Percentiles rank a stretch among this genome's conserved stretches.
These are phyloP conservation scores for Myotis pilosus DNA, from an alignment of 2,797 vertebrate genomes.

Conservation along the genomic window DNA sequence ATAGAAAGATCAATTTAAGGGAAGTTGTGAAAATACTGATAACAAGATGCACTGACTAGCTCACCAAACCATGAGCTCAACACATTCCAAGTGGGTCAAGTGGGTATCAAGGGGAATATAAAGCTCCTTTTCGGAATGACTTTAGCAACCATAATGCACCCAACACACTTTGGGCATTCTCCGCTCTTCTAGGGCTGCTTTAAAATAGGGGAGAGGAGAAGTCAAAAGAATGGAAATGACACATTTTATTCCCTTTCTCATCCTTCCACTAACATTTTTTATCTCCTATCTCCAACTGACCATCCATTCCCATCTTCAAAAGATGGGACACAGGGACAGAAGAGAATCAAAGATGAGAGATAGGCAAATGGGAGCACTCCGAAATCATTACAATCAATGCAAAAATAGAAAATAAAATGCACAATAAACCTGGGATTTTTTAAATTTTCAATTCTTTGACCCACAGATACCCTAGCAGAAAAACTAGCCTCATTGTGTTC, in stretches of 20 bases:
- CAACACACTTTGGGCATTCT: not conserved
- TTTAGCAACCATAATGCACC: not conserved
- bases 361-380: not conserved
- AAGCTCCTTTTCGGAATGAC: not conserved
- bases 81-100: not conserved
- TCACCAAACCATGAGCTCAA: not conserved
- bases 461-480: not conserved
- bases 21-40: not conserved
- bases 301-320: not conserved
- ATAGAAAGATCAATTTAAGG: not conserved
- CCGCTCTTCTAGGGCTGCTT: not conserved
- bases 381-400: not conserved
- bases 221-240: not conserved
- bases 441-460: constrained; percentile 3
- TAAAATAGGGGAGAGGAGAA: not conserved
- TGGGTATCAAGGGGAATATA: not conserved
- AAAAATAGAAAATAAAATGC: not conserved
- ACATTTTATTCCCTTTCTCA: not conserved
- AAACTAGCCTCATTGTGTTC: not conserved
- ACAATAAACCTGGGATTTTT: not conserved
- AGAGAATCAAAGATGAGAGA: not conserved
- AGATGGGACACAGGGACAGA: not conserved
- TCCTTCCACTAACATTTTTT: not conserved
- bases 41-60: not conserved
- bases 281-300: not conserved